Percentiles rank a stretch among this genome's conserved stretches.
These are phyloP conservation scores for Ommatoiulus sabulosus DNA, from an alignment of 2,888 invertebrate genomes.

Conservation along the genomic window DNA sequence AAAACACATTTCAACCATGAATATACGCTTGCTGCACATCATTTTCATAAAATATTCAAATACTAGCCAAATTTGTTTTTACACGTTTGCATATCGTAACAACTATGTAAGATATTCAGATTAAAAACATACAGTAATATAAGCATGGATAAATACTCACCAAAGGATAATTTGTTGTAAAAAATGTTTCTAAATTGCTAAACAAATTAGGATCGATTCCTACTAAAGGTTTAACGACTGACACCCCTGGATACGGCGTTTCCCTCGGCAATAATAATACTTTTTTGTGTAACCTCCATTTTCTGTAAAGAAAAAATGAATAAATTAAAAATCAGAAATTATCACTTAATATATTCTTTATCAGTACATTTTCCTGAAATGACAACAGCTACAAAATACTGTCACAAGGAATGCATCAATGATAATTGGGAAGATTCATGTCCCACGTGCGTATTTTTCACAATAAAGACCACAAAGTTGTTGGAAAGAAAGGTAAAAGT, in stretches of 20 bases:
- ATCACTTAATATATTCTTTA: not conserved
- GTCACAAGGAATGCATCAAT: no score
- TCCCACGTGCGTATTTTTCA: no score
- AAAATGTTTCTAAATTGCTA: constrained; percentile 93
- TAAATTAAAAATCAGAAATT: not conserved
- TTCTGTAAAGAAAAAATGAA: constrained; percentile 67
- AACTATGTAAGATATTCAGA: not conserved
- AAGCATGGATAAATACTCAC: constrained; percentile 66
- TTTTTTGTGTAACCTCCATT: constrained; percentile 75
- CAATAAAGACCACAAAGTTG: no score
- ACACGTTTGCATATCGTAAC: not conserved
- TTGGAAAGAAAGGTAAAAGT: no score
- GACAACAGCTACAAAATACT: not conserved
- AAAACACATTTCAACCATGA: not conserved
- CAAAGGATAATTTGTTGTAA: constrained; percentile 90
- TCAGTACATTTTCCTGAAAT: not conserved
- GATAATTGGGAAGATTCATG: no score
- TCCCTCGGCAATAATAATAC: constrained; percentile 74
- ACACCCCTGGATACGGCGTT: constrained; percentile 86
- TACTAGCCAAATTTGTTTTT: not conserved
- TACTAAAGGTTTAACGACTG: constrained; percentile 93
- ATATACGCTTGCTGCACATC: not conserved
- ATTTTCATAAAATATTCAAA: not conserved
- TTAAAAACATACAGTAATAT: not conserved
- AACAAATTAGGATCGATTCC: constrained; percentile 92